These are phyloP conservation scores for Pristis pectinata DNA, from an alignment of 2,797 vertebrate species.

Conservation along the genomic window DNA sequence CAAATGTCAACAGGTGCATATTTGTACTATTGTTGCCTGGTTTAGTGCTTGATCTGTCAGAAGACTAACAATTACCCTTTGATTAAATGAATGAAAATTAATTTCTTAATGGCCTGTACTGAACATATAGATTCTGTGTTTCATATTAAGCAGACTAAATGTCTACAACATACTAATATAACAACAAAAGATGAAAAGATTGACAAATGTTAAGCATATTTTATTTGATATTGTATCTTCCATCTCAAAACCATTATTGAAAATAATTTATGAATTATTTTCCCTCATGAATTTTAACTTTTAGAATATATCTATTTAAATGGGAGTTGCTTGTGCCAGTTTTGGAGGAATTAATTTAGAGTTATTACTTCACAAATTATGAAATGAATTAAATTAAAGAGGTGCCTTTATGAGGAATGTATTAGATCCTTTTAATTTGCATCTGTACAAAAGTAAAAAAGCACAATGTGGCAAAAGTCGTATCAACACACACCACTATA, in stretches of 20 bases:
- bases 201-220: neutral
- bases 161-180: too few species aligned
- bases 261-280: slow-evolving; percentile 3
- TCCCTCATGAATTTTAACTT: neutral
- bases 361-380: neutral
- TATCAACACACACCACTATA: neutral
- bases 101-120: neutral
- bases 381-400: neutral
- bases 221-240: neutral
- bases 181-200: neutral
- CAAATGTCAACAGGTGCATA: neutral
- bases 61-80: neutral
- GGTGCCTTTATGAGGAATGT: neutral
- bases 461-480: neutral
- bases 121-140: neutral
- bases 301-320: slow-evolving; percentile 12
- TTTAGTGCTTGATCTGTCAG: neutral
- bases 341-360: neutral
- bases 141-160: neutral
- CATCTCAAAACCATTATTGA: neutral
- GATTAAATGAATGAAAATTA: too few species aligned
- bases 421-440: neutral
- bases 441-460: neutral
- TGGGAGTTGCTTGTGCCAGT: neutral
- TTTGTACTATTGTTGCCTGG: neutral